Percentiles rank a stretch among this genome's conserved stretches.
These are phyloP conservation scores for Arion vulgaris DNA, from an alignment of 1,140 invertebrate genomes.

Conservation along the genomic window DNA sequence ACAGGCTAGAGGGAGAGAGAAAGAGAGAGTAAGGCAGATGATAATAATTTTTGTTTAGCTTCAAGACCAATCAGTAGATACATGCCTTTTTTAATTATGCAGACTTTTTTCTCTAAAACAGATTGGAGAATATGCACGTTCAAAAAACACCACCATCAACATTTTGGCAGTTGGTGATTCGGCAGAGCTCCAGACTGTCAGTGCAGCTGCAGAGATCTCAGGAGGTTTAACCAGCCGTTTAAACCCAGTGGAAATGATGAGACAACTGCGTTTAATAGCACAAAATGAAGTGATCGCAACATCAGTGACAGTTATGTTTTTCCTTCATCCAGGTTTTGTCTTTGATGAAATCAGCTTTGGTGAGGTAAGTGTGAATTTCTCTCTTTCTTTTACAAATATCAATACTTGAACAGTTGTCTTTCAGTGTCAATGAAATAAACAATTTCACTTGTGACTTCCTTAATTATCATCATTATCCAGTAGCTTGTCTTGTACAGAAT, in stretches of 20 bases:
- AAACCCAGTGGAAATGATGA: constrained; percentile 62
- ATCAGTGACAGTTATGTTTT: constrained; percentile 56
- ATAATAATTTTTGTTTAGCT: too few relatives aligned
- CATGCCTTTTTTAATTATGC: background rate
- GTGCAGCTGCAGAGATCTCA: constrained; percentile 58
- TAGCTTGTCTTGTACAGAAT: too few relatives aligned
- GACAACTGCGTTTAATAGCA: constrained; percentile 62
- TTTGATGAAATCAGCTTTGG: constrained; percentile 60
- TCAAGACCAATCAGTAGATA: too few relatives aligned
- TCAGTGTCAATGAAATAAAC: too few relatives aligned
- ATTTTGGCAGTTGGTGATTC: constrained; percentile 62
- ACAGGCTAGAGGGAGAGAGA: too few relatives aligned
- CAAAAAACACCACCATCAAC: constrained; percentile 62
- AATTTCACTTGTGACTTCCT: too few relatives aligned
- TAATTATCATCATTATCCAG: too few relatives aligned
- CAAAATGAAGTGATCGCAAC: constrained; percentile 67
- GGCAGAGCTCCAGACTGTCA: constrained; percentile 55
- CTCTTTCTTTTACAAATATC: background rate
- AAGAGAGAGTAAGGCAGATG: too few relatives aligned
- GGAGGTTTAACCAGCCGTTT: constrained; percentile 65
- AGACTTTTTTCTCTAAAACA: constrained; percentile 37
- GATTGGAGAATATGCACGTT: constrained; percentile 62
- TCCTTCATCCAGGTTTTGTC: constrained; percentile 58
- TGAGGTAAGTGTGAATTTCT: constrained; percentile 53
- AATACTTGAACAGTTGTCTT: too few relatives aligned